These are phyloP conservation scores for Poeciliopsis turneri DNA, from an alignment of 2,797 vertebrate genomes.

Conservation along the genomic window DNA sequence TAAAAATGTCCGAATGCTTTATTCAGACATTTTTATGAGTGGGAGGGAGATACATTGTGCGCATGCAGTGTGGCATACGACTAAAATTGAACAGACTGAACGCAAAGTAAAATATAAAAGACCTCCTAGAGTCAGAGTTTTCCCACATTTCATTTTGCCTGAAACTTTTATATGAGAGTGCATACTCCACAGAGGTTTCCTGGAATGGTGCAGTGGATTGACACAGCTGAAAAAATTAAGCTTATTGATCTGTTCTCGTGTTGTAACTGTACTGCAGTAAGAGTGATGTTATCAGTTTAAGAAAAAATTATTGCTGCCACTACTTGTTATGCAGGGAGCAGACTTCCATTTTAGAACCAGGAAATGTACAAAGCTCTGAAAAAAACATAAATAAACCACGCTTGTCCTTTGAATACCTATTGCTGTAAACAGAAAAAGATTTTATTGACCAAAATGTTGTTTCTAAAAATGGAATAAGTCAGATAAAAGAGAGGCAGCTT, in stretches of 20 bases:
- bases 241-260: background rate
- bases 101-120: background rate
- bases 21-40: background rate
- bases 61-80: background rate
- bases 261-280: background rate
- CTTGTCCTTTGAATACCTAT: background rate
- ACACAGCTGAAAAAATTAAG: conserved; percentile 4
- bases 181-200: background rate
- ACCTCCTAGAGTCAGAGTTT: background rate
- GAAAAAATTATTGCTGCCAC: background rate
- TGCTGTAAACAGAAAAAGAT: background rate
- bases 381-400: background rate
- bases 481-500: background rate
- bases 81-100: background rate
- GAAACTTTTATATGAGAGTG: background rate
- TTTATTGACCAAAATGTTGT: background rate
- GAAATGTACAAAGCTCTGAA: background rate
- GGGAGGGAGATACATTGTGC: background rate
- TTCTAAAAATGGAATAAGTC: background rate
- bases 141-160: background rate
- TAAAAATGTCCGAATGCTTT: background rate
- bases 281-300: background rate
- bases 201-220: background rate
- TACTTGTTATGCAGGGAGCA: background rate
- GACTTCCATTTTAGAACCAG: background rate